Evolutionary conservation across 2,797 vertebrate species (phyloP), one percentile per base, ranked within the genome.

Genomic region (Meda fulgida): DNA sequence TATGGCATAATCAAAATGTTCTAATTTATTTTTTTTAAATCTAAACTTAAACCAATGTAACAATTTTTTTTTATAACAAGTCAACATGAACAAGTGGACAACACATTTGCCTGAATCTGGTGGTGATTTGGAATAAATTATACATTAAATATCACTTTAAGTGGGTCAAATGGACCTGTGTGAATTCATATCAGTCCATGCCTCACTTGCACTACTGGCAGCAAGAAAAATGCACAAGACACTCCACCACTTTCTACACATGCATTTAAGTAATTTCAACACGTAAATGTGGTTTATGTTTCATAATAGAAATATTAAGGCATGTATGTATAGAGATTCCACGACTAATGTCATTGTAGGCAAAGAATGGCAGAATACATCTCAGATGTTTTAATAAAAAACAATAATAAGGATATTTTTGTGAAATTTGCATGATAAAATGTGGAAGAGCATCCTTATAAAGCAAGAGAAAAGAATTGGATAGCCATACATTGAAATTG

Each of bases 401-500:
- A 76, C 13, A 55, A 58, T 29, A 26, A 60, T 26, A 38, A 38
- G 16, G 8, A 75, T n/a, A 31, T 5, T 58, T 38, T 77, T 19
- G 21, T 58, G 9, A 40, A 72, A 38, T 58, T 18, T 34, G 4
- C n/a, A 69, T 53, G 48, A 53, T 80, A 34, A 70, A 80, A 80
- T 60, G 38, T 58, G 36, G 31, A 34, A 34, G 26, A 9, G 23
- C 26, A 38, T 26, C 23, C 29, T n/a, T 34, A 26, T 55, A 18
- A 76, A 48, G 16, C 46, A 65, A 79, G 5, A 76, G 13, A 66
- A 23, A 85, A 55, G 8, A 66, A 63, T 3, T 21, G 7, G 55
- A 2, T 48, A 43, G 19, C 70, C 97, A 96, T 95, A 98, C 98
- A 84, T 96, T 95, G 87, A 97, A 97, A 0, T 90, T 90, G 18